Percentiles rank a stretch among this genome's conserved stretches.
Evolutionary conservation across 37 sponge, comb jelly and placozoan species (phyloP).

Genomic region (Geodia barretti): DNA sequence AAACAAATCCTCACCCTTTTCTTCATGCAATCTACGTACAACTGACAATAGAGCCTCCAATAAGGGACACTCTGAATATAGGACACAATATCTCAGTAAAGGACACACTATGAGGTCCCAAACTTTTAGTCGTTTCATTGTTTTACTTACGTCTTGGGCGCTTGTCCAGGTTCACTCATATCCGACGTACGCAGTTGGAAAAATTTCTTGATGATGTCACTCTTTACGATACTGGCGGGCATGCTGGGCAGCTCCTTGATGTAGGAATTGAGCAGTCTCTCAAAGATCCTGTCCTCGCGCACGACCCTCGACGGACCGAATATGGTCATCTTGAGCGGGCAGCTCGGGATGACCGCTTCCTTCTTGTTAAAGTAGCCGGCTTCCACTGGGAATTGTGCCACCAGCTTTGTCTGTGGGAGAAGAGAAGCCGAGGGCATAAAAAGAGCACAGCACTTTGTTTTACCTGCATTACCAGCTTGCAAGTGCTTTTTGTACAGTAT

Average conservation of each 20-base stretch:
- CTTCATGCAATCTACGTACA: no score
- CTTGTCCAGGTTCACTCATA: slow-evolving; percentile 6
- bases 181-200: slow-evolving; percentile 41
- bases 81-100: no score
- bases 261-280: slow-evolving; percentile 47
- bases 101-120: neutral
- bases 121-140: neutral
- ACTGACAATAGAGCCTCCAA: no score
- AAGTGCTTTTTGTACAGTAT: no score
- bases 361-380: slow-evolving; percentile 56
- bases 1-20: no score
- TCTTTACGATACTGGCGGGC: slow-evolving; percentile 50
- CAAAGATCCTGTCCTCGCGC: slow-evolving; percentile 48
- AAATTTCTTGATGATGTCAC: slow-evolving; percentile 31
- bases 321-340: slow-evolving; percentile 62
- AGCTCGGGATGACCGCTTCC: slow-evolving; percentile 58
- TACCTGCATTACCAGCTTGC: no score
- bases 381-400: slow-evolving; percentile 49
- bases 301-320: slow-evolving; percentile 38
- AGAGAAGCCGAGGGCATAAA: neutral
- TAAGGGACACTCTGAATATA: no score
- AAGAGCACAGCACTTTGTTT: neutral
- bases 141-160: neutral
- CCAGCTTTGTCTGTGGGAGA: slow-evolving; percentile 12
- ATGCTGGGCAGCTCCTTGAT: slow-evolving; percentile 54